These are phyloP conservation scores for Acleris holmiana DNA, from an alignment of 2,888 invertebrate genomes.

Conservation along the genomic window DNA sequence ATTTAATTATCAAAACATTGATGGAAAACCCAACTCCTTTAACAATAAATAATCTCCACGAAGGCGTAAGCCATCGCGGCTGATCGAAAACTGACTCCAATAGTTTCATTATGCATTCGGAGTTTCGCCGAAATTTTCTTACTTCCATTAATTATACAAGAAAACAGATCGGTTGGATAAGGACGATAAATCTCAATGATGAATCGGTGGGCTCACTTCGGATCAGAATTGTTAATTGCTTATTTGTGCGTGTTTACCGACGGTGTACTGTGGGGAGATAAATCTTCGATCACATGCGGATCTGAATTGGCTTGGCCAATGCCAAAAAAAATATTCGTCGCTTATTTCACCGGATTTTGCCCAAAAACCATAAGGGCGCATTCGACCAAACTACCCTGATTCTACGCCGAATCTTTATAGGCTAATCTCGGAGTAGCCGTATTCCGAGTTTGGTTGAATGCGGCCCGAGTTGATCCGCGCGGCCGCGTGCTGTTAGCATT, in stretches of 20 bases:
- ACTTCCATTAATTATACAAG: conserved; percentile 81
- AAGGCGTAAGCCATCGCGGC: conserved; percentile 17
- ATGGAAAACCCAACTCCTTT: conserved; percentile 5
- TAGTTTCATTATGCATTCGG: conserved; percentile 42
- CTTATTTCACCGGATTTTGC: too few species aligned
- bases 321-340: too few species aligned
- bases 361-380: too few species aligned
- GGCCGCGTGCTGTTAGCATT: too few species aligned
- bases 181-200: conserved; percentile 82
- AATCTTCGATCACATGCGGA: conserved; percentile 41
- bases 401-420: too few species aligned
- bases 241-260: conserved; percentile 62
- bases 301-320: neutral
- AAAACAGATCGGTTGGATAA: conserved; percentile 79
- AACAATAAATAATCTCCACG: conserved; percentile 27
- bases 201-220: conserved; percentile 73
- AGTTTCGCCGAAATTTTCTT: conserved; percentile 62
- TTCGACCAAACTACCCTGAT: too few species aligned
- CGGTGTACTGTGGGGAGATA: conserved; percentile 43
- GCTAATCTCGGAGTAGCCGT: too few species aligned
- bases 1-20: neutral
- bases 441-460: too few species aligned
- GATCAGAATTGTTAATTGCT: conserved; percentile 79
- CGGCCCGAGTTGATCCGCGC: too few species aligned
- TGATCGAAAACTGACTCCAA: conserved; percentile 35